Conservation (phyloP, 2,797 vertebrate genomes). For the Menidia menidia region DNA sequence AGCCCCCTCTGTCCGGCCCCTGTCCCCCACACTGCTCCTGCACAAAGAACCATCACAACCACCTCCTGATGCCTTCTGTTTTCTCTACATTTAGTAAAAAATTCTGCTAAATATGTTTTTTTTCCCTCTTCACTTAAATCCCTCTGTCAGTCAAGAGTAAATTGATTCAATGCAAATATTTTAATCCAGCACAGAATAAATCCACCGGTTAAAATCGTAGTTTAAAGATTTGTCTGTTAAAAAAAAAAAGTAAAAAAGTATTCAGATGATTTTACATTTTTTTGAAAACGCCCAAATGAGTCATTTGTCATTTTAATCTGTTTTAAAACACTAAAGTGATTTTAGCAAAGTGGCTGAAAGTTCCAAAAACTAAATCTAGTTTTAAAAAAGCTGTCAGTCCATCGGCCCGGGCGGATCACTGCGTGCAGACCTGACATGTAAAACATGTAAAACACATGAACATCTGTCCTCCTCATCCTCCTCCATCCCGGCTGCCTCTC, state of each 20-base stretch:
- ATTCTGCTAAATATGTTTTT: neutral
- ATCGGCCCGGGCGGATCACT: constrained; percentile 27
- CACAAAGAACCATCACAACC: constrained; percentile 16
- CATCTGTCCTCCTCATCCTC: constrained; percentile 42
- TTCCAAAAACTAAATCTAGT: neutral
- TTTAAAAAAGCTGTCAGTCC: no score
- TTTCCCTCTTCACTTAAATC: neutral
- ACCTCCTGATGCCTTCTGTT: fast-evolving
- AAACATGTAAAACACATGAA: constrained; percentile 32
- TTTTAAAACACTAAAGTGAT: neutral
- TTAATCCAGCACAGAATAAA: neutral
- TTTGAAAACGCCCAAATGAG: neutral
- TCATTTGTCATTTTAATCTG: neutral
- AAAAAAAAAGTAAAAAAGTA: neutral
- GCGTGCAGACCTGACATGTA: constrained; percentile 29
- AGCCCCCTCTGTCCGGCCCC: constrained; percentile 52
- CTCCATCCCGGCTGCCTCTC: constrained; percentile 55
- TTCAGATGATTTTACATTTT: neutral
- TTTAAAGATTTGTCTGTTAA: no score
- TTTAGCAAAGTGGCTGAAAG: neutral
- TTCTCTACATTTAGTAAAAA: neutral
- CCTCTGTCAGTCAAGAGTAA: neutral
- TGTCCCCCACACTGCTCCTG: neutral
- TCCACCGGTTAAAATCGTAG: neutral
- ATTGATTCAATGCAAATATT: neutral